A percentile compares a stretch with the other conserved stretches of the same genome.
Evolutionary conservation across 2,113 vertebrate genomes (phyloP).

Genomic region (Opisthocomus hoazin): DNA sequence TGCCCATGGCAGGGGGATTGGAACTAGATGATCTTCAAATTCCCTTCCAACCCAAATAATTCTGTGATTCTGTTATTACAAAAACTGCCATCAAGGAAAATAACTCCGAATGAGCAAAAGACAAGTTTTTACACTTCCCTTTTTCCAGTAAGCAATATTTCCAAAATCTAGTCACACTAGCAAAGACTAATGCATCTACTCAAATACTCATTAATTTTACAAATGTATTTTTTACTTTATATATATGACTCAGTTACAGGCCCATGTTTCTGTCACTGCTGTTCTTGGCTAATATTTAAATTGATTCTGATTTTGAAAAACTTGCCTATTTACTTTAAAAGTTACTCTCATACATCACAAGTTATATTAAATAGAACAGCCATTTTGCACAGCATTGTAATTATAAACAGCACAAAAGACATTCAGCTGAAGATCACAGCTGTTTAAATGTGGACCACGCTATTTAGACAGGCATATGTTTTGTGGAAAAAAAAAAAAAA

Average conservation of each 20-base stretch:
- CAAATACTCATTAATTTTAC: neutral
- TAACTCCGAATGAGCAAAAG: neutral
- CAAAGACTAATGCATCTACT: neutral
- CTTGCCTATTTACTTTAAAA: conserved; percentile 14
- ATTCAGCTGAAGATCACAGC: neutral
- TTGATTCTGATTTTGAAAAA: conserved; percentile 52
- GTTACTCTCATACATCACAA: neutral
- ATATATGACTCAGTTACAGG: neutral
- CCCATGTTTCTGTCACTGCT: neutral
- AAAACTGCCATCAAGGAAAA: neutral
- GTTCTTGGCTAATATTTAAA: conserved; percentile 48
- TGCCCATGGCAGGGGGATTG: too few relatives aligned
- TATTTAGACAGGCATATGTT: neutral
- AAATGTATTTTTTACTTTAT: neutral
- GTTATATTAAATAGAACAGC: conserved; percentile 19
- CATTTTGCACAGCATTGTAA: conserved; percentile 2
- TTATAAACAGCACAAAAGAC: conserved; percentile 9
- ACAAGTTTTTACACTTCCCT: neutral
- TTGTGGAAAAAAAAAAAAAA: neutral
- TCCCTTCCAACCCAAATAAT: too few relatives aligned
- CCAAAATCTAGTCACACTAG: neutral
- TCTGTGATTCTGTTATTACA: too few relatives aligned
- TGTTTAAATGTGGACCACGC: conserved; percentile 43
- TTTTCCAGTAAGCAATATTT: neutral
- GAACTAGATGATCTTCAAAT: too few relatives aligned